A percentile compares a stretch with the other conserved stretches of the same genome.
These are phyloP conservation scores for Ptychodera flava DNA, from an alignment of 35 echinoderm and acorn worm species.

Conservation along the genomic window DNA sequence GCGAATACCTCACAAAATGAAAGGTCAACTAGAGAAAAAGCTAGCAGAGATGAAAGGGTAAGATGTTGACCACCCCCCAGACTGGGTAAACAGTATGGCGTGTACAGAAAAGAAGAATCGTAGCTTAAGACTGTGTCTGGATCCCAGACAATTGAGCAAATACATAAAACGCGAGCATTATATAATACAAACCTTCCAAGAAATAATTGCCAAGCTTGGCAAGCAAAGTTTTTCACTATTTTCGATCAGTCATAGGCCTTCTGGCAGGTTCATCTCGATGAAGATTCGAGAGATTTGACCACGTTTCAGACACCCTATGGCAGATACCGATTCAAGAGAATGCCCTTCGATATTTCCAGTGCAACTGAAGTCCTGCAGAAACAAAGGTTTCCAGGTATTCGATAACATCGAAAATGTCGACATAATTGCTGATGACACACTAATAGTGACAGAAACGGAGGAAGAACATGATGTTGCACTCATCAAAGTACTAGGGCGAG, in stretches of 20 bases:
- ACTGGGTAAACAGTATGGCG: conserved; percentile 1
- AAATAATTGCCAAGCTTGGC: conserved; percentile 17
- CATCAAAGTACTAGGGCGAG: too few species aligned
- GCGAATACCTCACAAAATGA: conserved; percentile 15
- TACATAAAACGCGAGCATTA: conserved; percentile 28
- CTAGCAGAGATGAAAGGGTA: too few species aligned
- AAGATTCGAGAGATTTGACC: conserved; percentile 7
- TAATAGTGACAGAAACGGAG: conserved; percentile 2
- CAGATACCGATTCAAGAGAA: conserved; percentile 18
- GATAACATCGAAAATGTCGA: background rate
- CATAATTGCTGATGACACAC: conserved; percentile 5
- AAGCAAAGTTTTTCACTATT: conserved; percentile 18
- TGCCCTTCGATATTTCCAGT: conserved; percentile 30
- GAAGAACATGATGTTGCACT: conserved; percentile 23
- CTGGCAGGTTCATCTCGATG: conserved; percentile 40
- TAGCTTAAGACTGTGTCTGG: conserved; percentile 28
- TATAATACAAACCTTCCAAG: conserved; percentile 31
- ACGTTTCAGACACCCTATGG: conserved; percentile 37
- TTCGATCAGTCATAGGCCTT: conserved; percentile 41
- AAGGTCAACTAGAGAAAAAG: background rate
- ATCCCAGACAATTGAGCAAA: conserved; percentile 32
- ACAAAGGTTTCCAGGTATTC: too few species aligned
- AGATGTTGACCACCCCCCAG: conserved; percentile 14
- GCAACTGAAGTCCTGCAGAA: background rate
- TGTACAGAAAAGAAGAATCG: conserved; percentile 16